Evolutionary conservation across 1,140 invertebrate species (phyloP).

Genomic region (Aphelenchoides avenae): DNA sequence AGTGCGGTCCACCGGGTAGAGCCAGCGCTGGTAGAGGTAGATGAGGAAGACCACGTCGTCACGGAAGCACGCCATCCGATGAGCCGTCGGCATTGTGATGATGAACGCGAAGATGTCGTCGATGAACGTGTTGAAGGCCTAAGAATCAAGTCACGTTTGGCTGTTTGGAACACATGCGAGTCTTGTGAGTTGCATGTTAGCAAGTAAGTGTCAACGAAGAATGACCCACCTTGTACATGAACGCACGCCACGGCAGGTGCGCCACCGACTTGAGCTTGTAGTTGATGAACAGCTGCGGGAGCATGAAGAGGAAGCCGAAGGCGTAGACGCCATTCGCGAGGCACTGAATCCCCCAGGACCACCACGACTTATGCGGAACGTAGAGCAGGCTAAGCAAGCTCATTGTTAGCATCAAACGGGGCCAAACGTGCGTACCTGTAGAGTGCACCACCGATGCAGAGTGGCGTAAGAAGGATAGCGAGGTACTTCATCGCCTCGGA

Average conservation of each 20-base stretch:
- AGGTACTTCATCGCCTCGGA: slow-evolving; percentile 79
- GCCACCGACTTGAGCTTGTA: slow-evolving; percentile 97
- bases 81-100: slow-evolving; percentile 93
- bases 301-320: slow-evolving; percentile 96
- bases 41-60: slow-evolving; percentile 93
- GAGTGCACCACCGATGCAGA: slow-evolving; percentile 76
- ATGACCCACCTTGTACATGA: slow-evolving; percentile 81
- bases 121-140: slow-evolving; percentile 97
- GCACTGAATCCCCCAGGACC: slow-evolving; percentile 88
- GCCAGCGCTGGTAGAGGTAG: slow-evolving; percentile 93
- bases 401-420: slow-evolving; percentile 9
- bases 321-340: slow-evolving; percentile 94
- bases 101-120: slow-evolving; percentile 98
- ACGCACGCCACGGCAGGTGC: slow-evolving; percentile 89
- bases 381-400: slow-evolving; percentile 69
- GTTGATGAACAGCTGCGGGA: slow-evolving; percentile 95
- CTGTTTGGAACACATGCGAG: too few species aligned
- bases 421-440: slow-evolving; percentile 64
- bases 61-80: slow-evolving; percentile 87
- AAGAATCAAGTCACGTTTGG: too few species aligned
- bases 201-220: too few species aligned
- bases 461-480: slow-evolving; percentile 82
- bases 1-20: slow-evolving; percentile 86
- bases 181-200: too few species aligned
- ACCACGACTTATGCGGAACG: slow-evolving; percentile 87